Conservation (phyloP, 2,113 vertebrate genomes). For the Thymallus thymallus region DNA sequence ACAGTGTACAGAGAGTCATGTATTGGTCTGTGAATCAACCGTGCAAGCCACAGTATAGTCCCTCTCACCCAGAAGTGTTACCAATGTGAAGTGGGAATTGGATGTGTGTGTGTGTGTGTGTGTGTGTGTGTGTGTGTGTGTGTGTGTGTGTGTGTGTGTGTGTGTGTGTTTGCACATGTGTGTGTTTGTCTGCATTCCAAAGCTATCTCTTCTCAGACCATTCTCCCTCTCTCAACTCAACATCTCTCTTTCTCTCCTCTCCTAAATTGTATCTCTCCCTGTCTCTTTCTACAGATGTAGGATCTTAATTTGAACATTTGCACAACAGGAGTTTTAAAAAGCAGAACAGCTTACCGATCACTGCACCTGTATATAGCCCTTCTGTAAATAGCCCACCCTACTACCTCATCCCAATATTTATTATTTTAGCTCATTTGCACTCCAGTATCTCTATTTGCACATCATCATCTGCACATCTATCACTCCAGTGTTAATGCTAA, state of each 20-base stretch:
- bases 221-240: background rate
- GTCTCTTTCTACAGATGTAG: background rate
- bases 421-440: no score
- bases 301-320: no score
- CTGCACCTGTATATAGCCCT: no score
- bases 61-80: background rate
- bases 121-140: background rate
- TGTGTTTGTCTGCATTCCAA: background rate
- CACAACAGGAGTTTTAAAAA: no score
- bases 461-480: no score
- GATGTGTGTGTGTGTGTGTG: background rate
- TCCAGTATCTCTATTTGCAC: no score
- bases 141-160: background rate
- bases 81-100: background rate
- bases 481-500: no score
- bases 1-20: background rate
- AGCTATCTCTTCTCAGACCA: background rate
- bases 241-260: slow-evolving; percentile 8
- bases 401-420: no score
- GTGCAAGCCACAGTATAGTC: background rate
- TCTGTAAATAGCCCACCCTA: no score
- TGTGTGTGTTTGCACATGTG: background rate
- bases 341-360: no score
- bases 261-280: background rate
- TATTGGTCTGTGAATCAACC: background rate